These are phyloP conservation scores for Glaucopsyche alexis DNA, from an alignment of 2,888 invertebrate species.

Conservation along the genomic window DNA sequence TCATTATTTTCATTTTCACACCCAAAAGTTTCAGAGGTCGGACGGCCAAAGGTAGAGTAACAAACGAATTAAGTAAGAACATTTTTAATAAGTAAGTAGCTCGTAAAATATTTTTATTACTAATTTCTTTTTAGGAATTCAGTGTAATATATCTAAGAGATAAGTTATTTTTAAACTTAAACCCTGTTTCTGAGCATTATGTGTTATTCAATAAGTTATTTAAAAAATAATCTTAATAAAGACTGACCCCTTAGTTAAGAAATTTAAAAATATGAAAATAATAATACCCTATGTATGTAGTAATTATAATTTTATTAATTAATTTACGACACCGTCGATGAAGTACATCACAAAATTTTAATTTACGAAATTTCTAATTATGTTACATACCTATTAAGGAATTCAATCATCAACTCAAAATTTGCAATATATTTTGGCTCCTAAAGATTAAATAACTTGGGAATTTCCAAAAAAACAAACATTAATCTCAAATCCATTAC, in stretches of 20 bases:
- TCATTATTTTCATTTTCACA: conserved; percentile 30
- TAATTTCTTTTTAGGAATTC: conserved; percentile 2
- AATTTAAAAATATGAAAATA: conserved; percentile 33
- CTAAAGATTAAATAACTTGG: no score
- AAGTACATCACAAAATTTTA: background rate
- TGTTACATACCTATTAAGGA: no score
- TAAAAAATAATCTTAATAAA: conserved; percentile 58
- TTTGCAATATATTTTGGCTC: no score
- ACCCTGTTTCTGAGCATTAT: background rate
- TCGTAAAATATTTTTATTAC: background rate
- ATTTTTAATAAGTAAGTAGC: background rate
- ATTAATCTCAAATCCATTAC: no score
- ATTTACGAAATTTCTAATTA: no score
- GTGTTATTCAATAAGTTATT: conserved; percentile 45
- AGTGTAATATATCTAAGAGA: background rate
- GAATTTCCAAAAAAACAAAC: no score
- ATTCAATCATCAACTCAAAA: no score
- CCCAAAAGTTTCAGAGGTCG: conserved; percentile 27
- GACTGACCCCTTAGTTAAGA: conserved; percentile 57
- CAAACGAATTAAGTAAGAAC: conserved; percentile 10
- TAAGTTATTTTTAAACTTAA: conserved; percentile 1
- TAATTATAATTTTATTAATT: background rate
- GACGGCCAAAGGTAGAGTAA: conserved; percentile 33
- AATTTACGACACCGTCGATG: background rate
- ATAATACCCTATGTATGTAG: conserved; percentile 2